These are phyloP conservation scores for Syrmaticus mikado DNA, from an alignment of 2,113 vertebrate genomes.

Conservation along the genomic window DNA sequence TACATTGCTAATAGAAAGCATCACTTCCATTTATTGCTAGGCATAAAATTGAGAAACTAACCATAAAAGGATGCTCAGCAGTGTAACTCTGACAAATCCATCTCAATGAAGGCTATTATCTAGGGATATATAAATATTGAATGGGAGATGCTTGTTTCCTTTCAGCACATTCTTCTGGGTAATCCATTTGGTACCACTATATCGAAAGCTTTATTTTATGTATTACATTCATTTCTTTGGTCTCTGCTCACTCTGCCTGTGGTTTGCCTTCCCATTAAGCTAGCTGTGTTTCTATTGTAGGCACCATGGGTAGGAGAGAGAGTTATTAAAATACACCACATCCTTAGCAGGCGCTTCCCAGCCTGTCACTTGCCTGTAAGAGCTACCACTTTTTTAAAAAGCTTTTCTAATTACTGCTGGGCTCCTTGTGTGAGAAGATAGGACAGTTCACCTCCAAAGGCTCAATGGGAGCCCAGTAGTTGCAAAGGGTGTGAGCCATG, in stretches of 20 bases:
- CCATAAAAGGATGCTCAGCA: constrained; percentile 55
- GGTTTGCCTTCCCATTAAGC: constrained; percentile 19
- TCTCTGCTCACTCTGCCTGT: background rate
- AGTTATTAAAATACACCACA: background rate
- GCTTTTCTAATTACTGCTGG: background rate
- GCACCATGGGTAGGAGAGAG: background rate
- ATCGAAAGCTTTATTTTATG: constrained; percentile 51
- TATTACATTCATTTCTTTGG: constrained; percentile 43
- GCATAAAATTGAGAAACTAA: constrained; percentile 64
- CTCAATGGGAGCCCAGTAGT: background rate
- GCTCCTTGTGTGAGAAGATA: background rate
- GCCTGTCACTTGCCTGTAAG: background rate
- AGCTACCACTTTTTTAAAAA: background rate
- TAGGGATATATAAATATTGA: constrained; percentile 62
- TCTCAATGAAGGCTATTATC: constrained; percentile 53
- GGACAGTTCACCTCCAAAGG: rapidly evolving
- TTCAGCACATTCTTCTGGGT: constrained; percentile 39
- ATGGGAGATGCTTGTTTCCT: constrained; percentile 44
- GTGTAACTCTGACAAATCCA: constrained; percentile 61
- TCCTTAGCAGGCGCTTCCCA: background rate
- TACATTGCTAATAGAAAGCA: constrained; percentile 43
- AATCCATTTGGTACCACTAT: constrained; percentile 46
- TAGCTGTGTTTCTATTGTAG: background rate
- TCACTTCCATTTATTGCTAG: constrained; percentile 43
- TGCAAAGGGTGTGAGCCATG: rapidly evolving